Conservation (phyloP, 2,113 vertebrate species). For the Silurus asotus region DNA sequence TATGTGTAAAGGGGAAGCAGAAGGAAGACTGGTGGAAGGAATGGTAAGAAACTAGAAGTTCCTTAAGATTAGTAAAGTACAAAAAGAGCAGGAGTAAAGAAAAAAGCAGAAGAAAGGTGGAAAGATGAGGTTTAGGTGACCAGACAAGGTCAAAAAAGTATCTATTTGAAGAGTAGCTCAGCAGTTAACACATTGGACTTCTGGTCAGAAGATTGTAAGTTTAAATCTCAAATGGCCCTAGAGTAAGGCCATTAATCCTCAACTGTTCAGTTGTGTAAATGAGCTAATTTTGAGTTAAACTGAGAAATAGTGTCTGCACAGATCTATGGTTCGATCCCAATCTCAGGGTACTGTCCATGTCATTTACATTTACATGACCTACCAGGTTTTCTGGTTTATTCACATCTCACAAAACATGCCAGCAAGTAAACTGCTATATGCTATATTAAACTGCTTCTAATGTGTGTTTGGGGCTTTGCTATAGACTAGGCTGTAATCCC, state of each 20-base stretch:
- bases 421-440: background rate
- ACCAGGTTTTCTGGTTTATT: background rate
- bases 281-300: too few relatives aligned
- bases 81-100: background rate
- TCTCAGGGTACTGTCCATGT: too few relatives aligned
- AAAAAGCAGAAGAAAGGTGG: background rate
- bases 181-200: too few relatives aligned
- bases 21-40: background rate
- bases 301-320: background rate
- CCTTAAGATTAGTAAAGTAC: background rate
- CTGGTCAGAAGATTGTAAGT: too few relatives aligned
- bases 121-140: background rate
- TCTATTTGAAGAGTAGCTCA: background rate
- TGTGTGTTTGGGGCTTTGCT: background rate
- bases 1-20: background rate
- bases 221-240: too few relatives aligned
- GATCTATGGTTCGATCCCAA: background rate
- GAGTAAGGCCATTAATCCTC: too few relatives aligned
- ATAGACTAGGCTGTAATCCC: background rate
- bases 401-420: background rate
- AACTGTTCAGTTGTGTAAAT: too few relatives aligned
- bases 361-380: background rate
- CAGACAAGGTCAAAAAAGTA: background rate
- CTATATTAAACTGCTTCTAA: background rate
- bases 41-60: background rate